These are phyloP conservation scores for Sciurus niger DNA, from an alignment of 2,113 vertebrate genomes.

Conservation along the genomic window DNA sequence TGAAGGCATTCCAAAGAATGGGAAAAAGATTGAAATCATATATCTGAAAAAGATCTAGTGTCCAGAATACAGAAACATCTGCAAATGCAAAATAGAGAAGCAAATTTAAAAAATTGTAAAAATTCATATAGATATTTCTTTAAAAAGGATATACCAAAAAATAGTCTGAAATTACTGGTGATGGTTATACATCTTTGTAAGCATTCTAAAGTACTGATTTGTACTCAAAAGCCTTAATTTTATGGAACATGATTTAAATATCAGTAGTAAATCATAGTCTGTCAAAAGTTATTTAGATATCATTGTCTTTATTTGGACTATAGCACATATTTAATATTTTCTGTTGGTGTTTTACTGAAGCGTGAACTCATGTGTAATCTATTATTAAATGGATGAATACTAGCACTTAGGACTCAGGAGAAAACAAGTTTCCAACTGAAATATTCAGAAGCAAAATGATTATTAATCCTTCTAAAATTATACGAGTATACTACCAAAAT, in stretches of 20 bases:
- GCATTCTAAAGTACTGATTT: not conserved
- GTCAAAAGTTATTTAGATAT: not conserved
- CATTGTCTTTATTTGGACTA: not conserved
- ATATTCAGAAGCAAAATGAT: not conserved
- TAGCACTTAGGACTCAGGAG: not conserved
- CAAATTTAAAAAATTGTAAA: not conserved
- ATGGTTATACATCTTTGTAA: not conserved
- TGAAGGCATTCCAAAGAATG: not conserved
- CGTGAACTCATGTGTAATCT: not conserved
- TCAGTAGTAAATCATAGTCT: not conserved
- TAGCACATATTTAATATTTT: not conserved
- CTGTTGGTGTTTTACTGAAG: not conserved
- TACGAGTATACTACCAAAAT: not conserved
- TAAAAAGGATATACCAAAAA: not conserved
- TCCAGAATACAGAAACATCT: not conserved
- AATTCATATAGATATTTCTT: not conserved
- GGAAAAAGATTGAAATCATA: not conserved
- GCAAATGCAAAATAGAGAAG: not conserved
- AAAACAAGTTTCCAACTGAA: not conserved
- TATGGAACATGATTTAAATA: not conserved
- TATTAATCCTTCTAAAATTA: not conserved
- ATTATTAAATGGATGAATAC: not conserved
- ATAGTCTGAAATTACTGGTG: not conserved
- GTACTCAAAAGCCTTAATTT: not conserved
- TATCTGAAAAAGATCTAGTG: not conserved